Conservation (phyloP, 2,888 invertebrate genomes). For the Dynastes maya region DNA sequence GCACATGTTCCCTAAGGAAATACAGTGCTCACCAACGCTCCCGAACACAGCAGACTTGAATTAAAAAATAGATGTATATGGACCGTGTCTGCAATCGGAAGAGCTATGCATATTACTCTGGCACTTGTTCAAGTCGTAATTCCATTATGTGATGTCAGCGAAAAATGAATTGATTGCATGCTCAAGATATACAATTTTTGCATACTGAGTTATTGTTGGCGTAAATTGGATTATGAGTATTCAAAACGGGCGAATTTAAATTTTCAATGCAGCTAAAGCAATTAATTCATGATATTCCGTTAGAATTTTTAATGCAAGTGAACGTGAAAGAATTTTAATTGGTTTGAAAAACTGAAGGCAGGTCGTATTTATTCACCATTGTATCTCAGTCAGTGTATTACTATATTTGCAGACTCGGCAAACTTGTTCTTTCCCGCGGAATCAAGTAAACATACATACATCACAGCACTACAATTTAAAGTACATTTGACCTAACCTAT, state of each 20-base stretch:
- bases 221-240: conserved; percentile 1
- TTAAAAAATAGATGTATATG: neutral
- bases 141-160: conserved; percentile 29
- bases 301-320: neutral
- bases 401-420: too few relatives aligned
- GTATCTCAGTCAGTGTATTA: too few relatives aligned
- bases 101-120: conserved; percentile 5
- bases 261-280: neutral
- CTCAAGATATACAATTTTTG: conserved; percentile 18
- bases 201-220: neutral
- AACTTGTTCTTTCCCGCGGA: too few relatives aligned
- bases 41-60: neutral
- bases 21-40: neutral
- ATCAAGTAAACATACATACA: too few relatives aligned
- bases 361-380: too few relatives aligned
- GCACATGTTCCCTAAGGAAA: neutral
- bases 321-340: neutral
- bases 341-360: too few relatives aligned
- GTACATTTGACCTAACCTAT: too few relatives aligned
- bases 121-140: conserved; percentile 32
- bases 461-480: too few relatives aligned
- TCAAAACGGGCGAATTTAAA: conserved; percentile 11
- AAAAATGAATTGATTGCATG: conserved; percentile 19
- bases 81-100: neutral
- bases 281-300: neutral